These are phyloP conservation scores for Hycleus phaleratus DNA, from an alignment of 1,140 invertebrate genomes.

Conservation along the genomic window DNA sequence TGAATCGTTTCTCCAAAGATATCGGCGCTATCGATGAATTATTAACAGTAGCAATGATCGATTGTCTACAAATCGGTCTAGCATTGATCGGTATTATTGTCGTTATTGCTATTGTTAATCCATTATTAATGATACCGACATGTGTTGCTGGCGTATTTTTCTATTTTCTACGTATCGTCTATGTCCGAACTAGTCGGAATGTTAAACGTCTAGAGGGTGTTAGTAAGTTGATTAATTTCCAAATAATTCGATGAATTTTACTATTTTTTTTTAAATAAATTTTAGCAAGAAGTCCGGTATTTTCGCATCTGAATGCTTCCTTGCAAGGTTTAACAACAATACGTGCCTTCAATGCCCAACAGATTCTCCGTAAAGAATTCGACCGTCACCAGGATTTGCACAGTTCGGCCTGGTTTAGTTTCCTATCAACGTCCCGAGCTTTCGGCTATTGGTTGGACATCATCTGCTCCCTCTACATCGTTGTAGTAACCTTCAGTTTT, in stretches of 20 bases:
- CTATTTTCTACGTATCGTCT: constrained; percentile 48
- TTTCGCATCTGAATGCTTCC: constrained; percentile 81
- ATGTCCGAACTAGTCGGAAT: constrained; percentile 56
- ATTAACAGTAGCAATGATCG: constrained; percentile 55
- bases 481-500: constrained; percentile 45
- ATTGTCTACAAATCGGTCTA: constrained; percentile 58
- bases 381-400: constrained; percentile 63
- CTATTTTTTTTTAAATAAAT: too few species aligned
- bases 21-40: constrained; percentile 80
- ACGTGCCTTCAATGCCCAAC: constrained; percentile 72
- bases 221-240: constrained; percentile 30
- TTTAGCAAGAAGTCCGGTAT: constrained; percentile 70
- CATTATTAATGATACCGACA: constrained; percentile 65
- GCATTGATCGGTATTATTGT: constrained; percentile 65
- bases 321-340: constrained; percentile 86
- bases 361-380: constrained; percentile 50
- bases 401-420: constrained; percentile 59
- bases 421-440: constrained; percentile 48
- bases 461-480: constrained; percentile 42
- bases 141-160: constrained; percentile 62
- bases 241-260: constrained; percentile 19
- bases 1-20: constrained; percentile 80
- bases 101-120: constrained; percentile 66
- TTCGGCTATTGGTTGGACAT: constrained; percentile 68
- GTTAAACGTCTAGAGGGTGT: constrained; percentile 58